These are phyloP conservation scores for Ciconia maguari DNA, from an alignment of 2,113 vertebrate species.

Conservation along the genomic window DNA sequence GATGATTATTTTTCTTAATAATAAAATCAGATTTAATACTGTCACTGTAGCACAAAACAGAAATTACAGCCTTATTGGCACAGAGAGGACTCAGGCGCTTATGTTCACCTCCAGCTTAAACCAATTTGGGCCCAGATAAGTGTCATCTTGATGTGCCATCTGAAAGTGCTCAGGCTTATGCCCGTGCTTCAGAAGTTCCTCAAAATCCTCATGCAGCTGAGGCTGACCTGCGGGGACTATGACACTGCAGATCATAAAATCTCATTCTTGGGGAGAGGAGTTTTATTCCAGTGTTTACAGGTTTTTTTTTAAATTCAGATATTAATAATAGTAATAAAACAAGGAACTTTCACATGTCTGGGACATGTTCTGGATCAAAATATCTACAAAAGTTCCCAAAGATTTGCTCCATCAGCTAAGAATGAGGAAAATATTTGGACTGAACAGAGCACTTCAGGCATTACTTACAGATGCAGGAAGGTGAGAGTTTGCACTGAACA, in stretches of 20 bases:
- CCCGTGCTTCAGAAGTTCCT: background rate
- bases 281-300: background rate
- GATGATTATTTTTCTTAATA: background rate
- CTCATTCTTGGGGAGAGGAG: background rate
- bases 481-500: background rate
- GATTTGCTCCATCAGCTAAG: background rate
- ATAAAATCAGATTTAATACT: background rate
- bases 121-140: background rate
- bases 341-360: background rate
- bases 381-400: background rate
- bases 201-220: background rate
- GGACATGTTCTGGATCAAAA: background rate
- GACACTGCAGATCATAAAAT: background rate
- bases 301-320: background rate
- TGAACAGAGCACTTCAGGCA: background rate
- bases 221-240: background rate
- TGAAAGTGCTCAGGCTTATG: background rate
- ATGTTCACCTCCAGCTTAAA: background rate
- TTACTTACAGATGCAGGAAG: background rate
- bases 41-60: background rate
- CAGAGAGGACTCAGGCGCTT: background rate
- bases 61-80: background rate
- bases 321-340: background rate
- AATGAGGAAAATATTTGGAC: background rate
- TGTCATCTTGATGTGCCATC: background rate